Evolutionary conservation across 1,140 invertebrate species (phyloP), one percentile per base, ranked within the genome.

Genomic region (Hesperophylax magnus): DNA sequence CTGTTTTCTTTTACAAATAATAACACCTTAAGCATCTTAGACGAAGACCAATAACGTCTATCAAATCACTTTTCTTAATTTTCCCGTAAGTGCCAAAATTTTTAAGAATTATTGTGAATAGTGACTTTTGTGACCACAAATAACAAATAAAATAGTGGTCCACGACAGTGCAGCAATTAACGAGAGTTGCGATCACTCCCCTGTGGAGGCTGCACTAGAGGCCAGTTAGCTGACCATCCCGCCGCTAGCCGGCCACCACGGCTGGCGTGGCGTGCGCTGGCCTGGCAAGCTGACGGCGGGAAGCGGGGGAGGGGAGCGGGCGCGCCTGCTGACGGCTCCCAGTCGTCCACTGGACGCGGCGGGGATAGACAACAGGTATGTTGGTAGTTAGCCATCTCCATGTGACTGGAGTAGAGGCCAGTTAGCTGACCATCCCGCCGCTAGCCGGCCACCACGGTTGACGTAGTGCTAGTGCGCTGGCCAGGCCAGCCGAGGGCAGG

Each of bases 401-500:
- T 31, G 31, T 31, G 31, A 31, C 31, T 31, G 31, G 3, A 31
- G 3, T 31, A 31, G 31, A 31, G 17, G 6, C 56, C 1, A n/a
- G 8, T 1, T 7, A 7, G 56, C n/a, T 7, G 56, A 17, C 15
- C n/a, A 56, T n/a, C 56, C 56, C 56, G 56, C 56, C 56, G 56
- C 56, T 58, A 18, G 56, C 56, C 56, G 61, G 61, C 61, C 61
- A 27, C 18, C 27, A 65, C 61, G 61, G 61, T 7, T 65, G 61
- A 18, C 61, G 61, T 65, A 18, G 61, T 18, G 61, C n/a, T n/a
- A n/a, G n/a, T 15, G 61, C 27, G 61, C 61, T 65, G 61, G 61
- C 61, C 22, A 6, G 61, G 61, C 61, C 18, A 65, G 61, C 61
- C 22, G 61, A 65, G n/a, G 61, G 18, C 61, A 2, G 61, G 56